Evolutionary conservation across 2,797 vertebrate genomes (phyloP).

Genomic region (Brachymystax lenok): DNA sequence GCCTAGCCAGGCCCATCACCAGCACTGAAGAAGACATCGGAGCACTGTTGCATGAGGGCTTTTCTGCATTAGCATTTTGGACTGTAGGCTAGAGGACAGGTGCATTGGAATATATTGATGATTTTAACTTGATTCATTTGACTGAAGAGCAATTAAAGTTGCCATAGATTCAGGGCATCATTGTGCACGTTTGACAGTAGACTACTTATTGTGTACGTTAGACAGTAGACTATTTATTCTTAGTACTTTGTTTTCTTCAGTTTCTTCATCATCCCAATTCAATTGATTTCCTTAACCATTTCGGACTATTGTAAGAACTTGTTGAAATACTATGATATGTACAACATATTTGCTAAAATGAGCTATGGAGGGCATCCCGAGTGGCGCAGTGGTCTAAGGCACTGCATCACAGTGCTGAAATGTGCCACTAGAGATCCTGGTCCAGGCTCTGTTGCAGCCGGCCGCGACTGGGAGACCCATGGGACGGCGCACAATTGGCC

Average conservation of each 20-base stretch:
- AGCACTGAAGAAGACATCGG: not conserved
- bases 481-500: too few species aligned
- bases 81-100: conserved; percentile 42
- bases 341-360: too few species aligned
- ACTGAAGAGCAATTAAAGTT: conserved; percentile 22
- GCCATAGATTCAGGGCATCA: conserved; percentile 28
- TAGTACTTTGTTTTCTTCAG: too few species aligned
- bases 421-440: too few species aligned
- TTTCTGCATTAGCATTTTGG: conserved; percentile 29
- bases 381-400: too few species aligned
- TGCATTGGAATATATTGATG: conserved; percentile 30
- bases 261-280: not conserved
- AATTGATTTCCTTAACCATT: not conserved
- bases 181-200: not conserved
- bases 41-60: conserved; percentile 10
- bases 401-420: too few species aligned
- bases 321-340: not conserved
- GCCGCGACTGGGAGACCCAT: too few species aligned
- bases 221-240: too few species aligned
- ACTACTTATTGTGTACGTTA: not conserved
- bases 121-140: conserved; percentile 29
- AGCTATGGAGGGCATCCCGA: too few species aligned
- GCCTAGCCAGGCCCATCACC: not conserved
- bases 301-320: not conserved
- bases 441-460: too few species aligned